Conservation (phyloP, 2,113 vertebrate species). For the Sylvilagus bachmani region DNA sequence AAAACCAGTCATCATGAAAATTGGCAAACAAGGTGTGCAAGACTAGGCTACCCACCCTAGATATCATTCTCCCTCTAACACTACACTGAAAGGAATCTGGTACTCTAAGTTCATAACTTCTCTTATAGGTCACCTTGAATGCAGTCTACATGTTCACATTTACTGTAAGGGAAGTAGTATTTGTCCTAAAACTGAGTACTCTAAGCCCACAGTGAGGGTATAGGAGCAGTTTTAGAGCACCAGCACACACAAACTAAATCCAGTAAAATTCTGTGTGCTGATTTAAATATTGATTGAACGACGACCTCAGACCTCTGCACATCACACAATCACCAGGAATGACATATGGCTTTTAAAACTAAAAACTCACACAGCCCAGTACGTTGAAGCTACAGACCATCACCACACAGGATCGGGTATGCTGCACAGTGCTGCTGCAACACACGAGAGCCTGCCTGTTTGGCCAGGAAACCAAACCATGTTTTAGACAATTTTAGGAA, state of each 20-base stretch:
- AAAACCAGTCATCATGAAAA: constrained; percentile 83
- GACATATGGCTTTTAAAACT: constrained; percentile 91
- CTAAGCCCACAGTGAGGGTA: constrained; percentile 88
- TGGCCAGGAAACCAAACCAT: constrained; percentile 87
- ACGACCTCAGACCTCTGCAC: constrained; percentile 91
- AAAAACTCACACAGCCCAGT: constrained; percentile 86
- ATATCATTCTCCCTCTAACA: constrained; percentile 75
- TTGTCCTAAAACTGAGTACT: constrained; percentile 90
- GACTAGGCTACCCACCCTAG: constrained; percentile 83
- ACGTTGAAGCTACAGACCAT: constrained; percentile 87
- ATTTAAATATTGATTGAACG: constrained; percentile 90
- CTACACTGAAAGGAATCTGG: constrained; percentile 85
- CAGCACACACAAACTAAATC: constrained; percentile 91
- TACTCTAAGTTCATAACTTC: constrained; percentile 84
- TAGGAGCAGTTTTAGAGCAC: constrained; percentile 90
- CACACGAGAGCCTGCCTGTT: constrained; percentile 91
- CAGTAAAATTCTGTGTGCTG: constrained; percentile 88
- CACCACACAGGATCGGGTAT: constrained; percentile 90
- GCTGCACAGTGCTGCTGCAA: constrained; percentile 88
- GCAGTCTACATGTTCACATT: constrained; percentile 89
- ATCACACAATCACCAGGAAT: constrained; percentile 92
- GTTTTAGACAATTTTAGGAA: constrained; percentile 88
- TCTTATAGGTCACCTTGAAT: constrained; percentile 85
- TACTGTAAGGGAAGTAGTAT: constrained; percentile 92
- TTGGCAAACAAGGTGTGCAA: constrained; percentile 76